Conservation (phyloP, 2,113 vertebrate species). For the Apaloderma vittatum region DNA sequence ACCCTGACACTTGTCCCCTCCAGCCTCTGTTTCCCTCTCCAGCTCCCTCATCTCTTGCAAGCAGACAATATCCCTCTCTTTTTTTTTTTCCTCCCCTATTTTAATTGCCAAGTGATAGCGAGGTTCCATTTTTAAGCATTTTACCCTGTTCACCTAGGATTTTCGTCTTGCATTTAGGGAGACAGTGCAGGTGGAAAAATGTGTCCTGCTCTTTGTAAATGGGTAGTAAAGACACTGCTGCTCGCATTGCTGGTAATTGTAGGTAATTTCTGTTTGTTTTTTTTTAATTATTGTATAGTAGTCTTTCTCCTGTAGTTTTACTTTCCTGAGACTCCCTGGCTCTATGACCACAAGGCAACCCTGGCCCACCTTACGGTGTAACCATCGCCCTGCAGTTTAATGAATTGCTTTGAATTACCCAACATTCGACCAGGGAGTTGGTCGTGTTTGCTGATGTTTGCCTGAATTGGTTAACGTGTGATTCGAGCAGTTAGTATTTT, state of each 20-base stretch:
- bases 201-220: neutral
- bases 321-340: neutral
- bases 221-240: neutral
- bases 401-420: neutral
- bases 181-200: accelerated
- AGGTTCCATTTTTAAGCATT: neutral
- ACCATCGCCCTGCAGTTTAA: accelerated
- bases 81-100: accelerated
- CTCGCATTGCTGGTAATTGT: accelerated
- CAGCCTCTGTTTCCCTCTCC: neutral
- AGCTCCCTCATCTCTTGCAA: neutral
- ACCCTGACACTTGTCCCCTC: accelerated
- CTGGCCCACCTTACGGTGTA: accelerated
- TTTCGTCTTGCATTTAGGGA: neutral
- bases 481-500: neutral
- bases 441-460: neutral
- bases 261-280: neutral
- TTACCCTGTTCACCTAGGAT: neutral
- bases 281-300: neutral
- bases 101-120: neutral
- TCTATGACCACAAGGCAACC: accelerated
- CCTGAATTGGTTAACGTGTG: neutral
- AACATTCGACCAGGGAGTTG: accelerated
- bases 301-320: neutral
- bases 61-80: too few species aligned